Evolutionary conservation across 2,888 invertebrate genomes (phyloP).

Genomic region (Caenorhabditis angaria): DNA sequence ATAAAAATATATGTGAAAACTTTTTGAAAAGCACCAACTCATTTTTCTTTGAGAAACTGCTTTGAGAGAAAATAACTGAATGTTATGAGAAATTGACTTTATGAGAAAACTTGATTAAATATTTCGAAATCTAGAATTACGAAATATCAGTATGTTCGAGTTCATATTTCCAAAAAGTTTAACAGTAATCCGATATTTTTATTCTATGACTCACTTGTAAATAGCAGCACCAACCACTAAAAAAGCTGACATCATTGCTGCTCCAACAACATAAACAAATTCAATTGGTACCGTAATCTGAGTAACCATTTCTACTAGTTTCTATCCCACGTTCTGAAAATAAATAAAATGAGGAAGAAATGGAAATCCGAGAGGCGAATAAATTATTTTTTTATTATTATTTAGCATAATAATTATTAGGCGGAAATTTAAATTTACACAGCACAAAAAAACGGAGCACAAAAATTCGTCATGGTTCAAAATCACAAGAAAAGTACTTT

Average conservation of each 20-base stretch:
- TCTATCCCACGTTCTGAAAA: not conserved
- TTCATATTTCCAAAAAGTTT: not conserved
- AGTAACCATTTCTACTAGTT: conserved; percentile 13
- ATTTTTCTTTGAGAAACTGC: not conserved
- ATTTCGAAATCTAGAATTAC: too few species aligned
- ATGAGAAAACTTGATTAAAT: not conserved
- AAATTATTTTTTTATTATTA: too few species aligned
- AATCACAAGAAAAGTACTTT: too few species aligned
- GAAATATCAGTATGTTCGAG: too few species aligned
- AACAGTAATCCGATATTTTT: not conserved
- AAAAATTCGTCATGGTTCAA: not conserved
- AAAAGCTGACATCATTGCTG: conserved; percentile 48
- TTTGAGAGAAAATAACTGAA: not conserved
- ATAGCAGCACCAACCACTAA: conserved; percentile 47
- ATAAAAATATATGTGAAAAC: not conserved
- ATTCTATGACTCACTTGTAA: conserved; percentile 35
- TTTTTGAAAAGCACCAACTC: not conserved
- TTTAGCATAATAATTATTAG: conserved; percentile 1
- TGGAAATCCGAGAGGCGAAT: conserved; percentile 2
- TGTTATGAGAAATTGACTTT: not conserved
- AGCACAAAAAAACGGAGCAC: too few species aligned
- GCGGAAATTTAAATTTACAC: not conserved
- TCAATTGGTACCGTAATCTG: conserved; percentile 52
- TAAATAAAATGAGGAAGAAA: conserved; percentile 6
- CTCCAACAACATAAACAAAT: conserved; percentile 50